Evolutionary conservation across 2,888 invertebrate species (phyloP).

Genomic region (Lathronympha strigana): DNA sequence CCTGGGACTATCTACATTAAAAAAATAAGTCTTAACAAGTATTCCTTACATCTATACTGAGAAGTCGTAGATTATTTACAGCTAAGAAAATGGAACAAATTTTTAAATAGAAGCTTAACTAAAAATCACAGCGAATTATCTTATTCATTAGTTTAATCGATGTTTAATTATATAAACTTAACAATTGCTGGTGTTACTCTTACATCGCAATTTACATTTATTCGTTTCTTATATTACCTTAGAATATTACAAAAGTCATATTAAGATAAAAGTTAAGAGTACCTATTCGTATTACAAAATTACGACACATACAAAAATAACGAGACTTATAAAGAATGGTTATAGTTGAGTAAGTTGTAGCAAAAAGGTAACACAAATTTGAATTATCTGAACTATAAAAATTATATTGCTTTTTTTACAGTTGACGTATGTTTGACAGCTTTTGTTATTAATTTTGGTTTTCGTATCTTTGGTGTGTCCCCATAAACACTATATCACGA

Average conservation of each 20-base stretch:
- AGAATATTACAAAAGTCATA: constrained; percentile 57
- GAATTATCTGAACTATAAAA: neutral
- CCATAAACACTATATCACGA: too few relatives aligned
- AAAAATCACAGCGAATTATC: constrained; percentile 73
- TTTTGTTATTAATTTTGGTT: too few relatives aligned
- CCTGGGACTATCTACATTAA: constrained; percentile 64
- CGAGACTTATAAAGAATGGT: constrained; percentile 17
- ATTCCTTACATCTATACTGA: constrained; percentile 12
- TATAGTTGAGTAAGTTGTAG: constrained; percentile 16
- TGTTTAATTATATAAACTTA: constrained; percentile 43
- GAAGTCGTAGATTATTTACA: constrained; percentile 48
- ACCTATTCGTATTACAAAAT: constrained; percentile 43
- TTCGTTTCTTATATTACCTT: constrained; percentile 55
- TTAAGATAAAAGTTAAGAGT: constrained; percentile 53
- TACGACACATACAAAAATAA: constrained; percentile 36
- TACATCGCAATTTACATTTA: too few relatives aligned
- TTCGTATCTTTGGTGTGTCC: too few relatives aligned
- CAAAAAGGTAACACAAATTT: constrained; percentile 10
- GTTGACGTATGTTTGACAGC: neutral
- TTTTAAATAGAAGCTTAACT: constrained; percentile 51
- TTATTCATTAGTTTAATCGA: constrained; percentile 50
- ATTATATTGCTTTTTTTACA: neutral
- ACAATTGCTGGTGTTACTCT: constrained; percentile 63
- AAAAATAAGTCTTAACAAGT: constrained; percentile 69
- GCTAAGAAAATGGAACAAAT: constrained; percentile 51